Conservation (phyloP, 2,888 invertebrate species). For the Microctonus aethiopoides region DNA sequence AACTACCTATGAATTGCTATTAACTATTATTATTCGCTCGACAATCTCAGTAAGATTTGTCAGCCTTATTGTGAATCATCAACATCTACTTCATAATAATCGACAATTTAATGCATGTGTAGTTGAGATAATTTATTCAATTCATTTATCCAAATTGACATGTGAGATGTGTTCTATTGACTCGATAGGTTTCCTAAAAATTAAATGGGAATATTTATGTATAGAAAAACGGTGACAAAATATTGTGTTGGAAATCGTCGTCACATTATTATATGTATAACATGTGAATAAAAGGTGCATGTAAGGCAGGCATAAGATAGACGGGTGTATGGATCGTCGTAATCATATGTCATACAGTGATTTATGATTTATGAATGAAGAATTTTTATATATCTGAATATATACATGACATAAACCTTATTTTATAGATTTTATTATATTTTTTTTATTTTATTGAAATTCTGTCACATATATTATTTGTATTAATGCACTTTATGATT, state of each 20-base stretch:
- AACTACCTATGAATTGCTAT: too few relatives aligned
- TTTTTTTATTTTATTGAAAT: not conserved
- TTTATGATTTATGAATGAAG: slow-evolving; percentile 40
- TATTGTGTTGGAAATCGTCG: slow-evolving; percentile 32
- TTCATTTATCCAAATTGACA: not conserved
- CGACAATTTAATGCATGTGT: too few relatives aligned
- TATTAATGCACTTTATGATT: slow-evolving; percentile 15
- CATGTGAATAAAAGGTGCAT: slow-evolving; percentile 32
- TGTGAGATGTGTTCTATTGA: not conserved
- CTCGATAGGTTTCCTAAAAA: not conserved
- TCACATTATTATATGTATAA: slow-evolving; percentile 5
- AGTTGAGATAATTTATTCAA: too few relatives aligned
- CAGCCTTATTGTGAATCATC: too few relatives aligned
- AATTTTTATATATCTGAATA: slow-evolving; percentile 5
- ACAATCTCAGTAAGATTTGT: too few relatives aligned
- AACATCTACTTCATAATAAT: too few relatives aligned
- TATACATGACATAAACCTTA: too few relatives aligned
- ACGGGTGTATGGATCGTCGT: slow-evolving; percentile 40
- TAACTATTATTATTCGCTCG: too few relatives aligned
- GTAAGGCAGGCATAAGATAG: slow-evolving; percentile 39
- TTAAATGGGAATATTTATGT: not conserved
- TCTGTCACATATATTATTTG: not conserved
- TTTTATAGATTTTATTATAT: too few relatives aligned
- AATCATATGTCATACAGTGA: slow-evolving; percentile 35
- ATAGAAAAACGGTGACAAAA: slow-evolving; percentile 26